Percentiles rank a stretch among this genome's conserved stretches.
These are phyloP conservation scores for Salvelinus namaycush DNA, from an alignment of 2,113 vertebrate genomes.

Conservation along the genomic window DNA sequence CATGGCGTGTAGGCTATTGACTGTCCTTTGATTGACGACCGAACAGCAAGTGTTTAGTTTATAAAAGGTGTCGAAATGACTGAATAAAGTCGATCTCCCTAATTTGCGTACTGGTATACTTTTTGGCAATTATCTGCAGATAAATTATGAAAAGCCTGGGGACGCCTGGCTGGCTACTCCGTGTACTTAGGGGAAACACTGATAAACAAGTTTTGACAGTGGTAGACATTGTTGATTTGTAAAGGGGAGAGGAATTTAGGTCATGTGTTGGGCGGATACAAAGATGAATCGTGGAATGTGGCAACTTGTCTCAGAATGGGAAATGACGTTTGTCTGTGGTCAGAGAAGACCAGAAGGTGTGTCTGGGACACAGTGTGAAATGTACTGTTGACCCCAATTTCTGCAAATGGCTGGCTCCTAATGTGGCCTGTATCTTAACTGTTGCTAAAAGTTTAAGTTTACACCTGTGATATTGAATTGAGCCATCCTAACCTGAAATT, in stretches of 20 bases:
- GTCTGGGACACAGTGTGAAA: not conserved
- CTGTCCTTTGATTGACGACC: too few species aligned
- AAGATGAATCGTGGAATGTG: constrained; percentile 62
- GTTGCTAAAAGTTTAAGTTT: not conserved
- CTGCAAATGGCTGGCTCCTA: not conserved
- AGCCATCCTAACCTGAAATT: too few species aligned
- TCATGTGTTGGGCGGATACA: constrained; percentile 53
- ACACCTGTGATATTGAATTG: not conserved
- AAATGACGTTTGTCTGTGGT: constrained; percentile 6
- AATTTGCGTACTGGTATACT: too few species aligned
- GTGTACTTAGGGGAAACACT: not conserved
- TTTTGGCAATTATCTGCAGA: too few species aligned
- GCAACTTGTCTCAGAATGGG: constrained; percentile 39
- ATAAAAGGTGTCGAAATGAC: too few species aligned
- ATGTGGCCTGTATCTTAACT: not conserved
- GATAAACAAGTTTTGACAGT: not conserved
- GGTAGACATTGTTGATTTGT: constrained; percentile 16
- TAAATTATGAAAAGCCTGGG: too few species aligned
- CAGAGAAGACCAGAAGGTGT: not conserved
- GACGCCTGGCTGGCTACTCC: too few species aligned
- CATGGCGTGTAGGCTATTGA: too few species aligned
- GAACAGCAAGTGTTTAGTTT: too few species aligned
- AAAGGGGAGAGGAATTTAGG: constrained; percentile 49
- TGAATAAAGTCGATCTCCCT: too few species aligned
- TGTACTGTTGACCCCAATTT: not conserved